phyloP scores from a whole-genome alignment of 2,888 invertebrate species.

The Ochlodes sylvanus region DNA sequence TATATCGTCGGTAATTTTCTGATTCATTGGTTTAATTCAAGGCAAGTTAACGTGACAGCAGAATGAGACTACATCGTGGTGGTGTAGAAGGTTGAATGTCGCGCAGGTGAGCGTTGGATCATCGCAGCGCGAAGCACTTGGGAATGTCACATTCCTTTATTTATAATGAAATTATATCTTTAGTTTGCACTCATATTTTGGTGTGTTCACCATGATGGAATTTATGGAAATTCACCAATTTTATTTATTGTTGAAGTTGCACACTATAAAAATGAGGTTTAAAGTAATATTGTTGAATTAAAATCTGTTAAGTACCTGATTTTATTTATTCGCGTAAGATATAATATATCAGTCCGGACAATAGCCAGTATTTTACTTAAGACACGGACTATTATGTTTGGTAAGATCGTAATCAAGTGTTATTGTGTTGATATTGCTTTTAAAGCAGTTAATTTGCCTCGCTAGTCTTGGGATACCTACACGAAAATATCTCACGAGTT shows the following conservation, averaged over 20 bases:
- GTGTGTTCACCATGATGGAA: not conserved
- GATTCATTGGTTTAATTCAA: conserved; percentile 43
- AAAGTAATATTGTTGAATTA: not conserved
- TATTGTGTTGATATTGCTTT: conserved; percentile 45
- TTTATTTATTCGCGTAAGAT: conserved; percentile 29
- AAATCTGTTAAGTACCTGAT: not conserved
- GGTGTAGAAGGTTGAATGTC: conserved; percentile 42
- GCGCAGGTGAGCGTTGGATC: conserved; percentile 46
- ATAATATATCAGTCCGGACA: conserved; percentile 23
- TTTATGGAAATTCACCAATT: not conserved
- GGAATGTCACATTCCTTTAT: conserved; percentile 47
- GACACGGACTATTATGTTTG: conserved; percentile 16
- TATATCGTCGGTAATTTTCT: conserved; percentile 30
- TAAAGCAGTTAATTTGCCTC: conserved; percentile 41
- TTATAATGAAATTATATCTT: conserved; percentile 5
- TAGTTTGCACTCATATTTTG: not conserved
- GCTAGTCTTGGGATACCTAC: conserved; percentile 40
- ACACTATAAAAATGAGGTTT: no score
- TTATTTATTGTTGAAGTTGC: not conserved
- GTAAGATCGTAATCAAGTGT: conserved; percentile 28
- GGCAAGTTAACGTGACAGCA: conserved; percentile 16
- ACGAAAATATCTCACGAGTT: conserved; percentile 47
- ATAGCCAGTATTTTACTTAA: conserved; percentile 13
- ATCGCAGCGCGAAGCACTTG: conserved; percentile 42
- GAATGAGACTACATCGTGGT: conserved; percentile 13